Evolutionary conservation across 2,888 invertebrate species (phyloP).

Genomic region (Strigamia crassipes): DNA sequence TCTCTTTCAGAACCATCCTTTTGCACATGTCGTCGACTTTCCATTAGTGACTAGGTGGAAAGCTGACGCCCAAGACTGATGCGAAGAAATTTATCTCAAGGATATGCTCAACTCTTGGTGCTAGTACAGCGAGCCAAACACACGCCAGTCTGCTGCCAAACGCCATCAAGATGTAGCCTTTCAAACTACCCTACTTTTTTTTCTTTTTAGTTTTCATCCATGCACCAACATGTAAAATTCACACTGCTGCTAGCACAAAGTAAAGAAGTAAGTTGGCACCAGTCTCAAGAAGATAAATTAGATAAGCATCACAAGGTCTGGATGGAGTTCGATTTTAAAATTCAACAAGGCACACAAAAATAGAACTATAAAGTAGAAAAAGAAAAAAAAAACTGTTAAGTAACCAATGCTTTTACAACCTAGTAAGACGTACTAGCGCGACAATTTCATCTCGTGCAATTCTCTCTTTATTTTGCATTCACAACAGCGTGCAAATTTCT

Average conservation of each 20-base stretch:
- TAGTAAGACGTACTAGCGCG: background rate
- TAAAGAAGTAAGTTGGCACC: background rate
- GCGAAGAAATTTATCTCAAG: slow-evolving; percentile 33
- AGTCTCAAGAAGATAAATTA: slow-evolving; percentile 7
- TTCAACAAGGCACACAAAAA: background rate
- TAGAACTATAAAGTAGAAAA: background rate
- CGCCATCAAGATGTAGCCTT: slow-evolving; percentile 35
- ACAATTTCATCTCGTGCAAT: too few relatives aligned
- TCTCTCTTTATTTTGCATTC: too few relatives aligned
- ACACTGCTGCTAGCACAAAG: slow-evolving; percentile 29
- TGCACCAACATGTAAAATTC: slow-evolving; percentile 25
- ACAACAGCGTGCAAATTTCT: too few relatives aligned
- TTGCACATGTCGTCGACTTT: slow-evolving; percentile 32
- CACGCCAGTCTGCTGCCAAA: slow-evolving; percentile 33
- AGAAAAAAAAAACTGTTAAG: background rate
- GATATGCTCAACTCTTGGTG: slow-evolving; percentile 8
- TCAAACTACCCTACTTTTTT: background rate
- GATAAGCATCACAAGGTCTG: slow-evolving; percentile 32
- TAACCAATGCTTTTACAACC: background rate
- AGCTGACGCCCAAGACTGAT: slow-evolving; percentile 40
- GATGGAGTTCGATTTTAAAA: slow-evolving; percentile 4
- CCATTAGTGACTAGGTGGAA: slow-evolving; percentile 38
- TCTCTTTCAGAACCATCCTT: slow-evolving; percentile 2
- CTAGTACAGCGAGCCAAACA: slow-evolving; percentile 7
- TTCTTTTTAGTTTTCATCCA: background rate